Conservation (phyloP, 2,888 invertebrate genomes). For the Rhamphomyia laevipes region DNA sequence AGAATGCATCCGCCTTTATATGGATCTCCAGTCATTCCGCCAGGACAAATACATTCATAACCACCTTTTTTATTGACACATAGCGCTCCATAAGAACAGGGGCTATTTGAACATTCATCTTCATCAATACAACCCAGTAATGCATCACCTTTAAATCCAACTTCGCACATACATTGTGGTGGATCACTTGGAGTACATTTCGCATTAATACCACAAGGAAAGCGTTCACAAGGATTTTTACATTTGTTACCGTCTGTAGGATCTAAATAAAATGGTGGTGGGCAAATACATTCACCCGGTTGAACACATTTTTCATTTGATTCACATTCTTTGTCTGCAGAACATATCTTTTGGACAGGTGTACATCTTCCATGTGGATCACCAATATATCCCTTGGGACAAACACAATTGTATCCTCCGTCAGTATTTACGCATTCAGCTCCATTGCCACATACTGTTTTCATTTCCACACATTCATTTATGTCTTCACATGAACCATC, state of each 20-base stretch:
- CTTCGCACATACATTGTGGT: conserved; percentile 77
- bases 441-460: conserved; percentile 70
- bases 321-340: conserved; percentile 70
- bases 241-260: conserved; percentile 72
- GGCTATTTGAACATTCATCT: conserved; percentile 73
- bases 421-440: conserved; percentile 73
- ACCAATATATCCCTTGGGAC: conserved; percentile 69
- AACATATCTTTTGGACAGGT: conserved; percentile 69
- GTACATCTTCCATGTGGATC: conserved; percentile 74
- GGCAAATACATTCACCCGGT: conserved; percentile 83
- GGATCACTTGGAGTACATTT: conserved; percentile 83
- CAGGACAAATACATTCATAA: conserved; percentile 74
- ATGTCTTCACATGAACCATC: conserved; percentile 75
- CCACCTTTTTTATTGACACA: conserved; percentile 80
- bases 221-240: conserved; percentile 85
- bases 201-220: conserved; percentile 80
- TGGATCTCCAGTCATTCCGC: conserved; percentile 72
- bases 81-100: conserved; percentile 79
- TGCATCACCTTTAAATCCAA: conserved; percentile 78
- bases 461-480: conserved; percentile 68
- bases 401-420: conserved; percentile 69
- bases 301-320: conserved; percentile 83
- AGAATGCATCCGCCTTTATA: conserved; percentile 70
- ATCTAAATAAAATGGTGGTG: conserved; percentile 81
- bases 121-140: conserved; percentile 72